A percentile compares a stretch with the other conserved stretches of the same genome.
These are phyloP conservation scores for Diploptera punctata DNA, from an alignment of 2,888 invertebrate species.

Conservation along the genomic window DNA sequence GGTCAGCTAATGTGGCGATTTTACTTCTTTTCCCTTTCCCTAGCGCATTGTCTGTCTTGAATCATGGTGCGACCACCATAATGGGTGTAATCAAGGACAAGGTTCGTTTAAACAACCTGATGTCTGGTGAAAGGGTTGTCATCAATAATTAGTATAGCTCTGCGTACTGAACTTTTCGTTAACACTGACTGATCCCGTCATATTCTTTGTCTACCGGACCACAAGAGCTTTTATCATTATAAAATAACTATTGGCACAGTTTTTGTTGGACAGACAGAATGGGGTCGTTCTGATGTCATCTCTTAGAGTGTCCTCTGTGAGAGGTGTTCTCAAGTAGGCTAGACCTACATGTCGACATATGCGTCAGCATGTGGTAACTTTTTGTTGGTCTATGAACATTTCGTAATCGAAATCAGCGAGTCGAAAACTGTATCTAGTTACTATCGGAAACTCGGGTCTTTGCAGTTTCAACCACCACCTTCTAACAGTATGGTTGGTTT, in stretches of 20 bases:
- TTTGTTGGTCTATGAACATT: conserved; percentile 37
- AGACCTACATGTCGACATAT: background rate
- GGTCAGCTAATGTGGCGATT: too few relatives aligned
- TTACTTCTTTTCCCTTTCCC: background rate
- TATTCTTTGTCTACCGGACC: too few relatives aligned
- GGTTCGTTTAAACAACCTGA: background rate
- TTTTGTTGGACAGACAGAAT: background rate
- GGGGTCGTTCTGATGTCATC: background rate
- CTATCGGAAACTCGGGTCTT: conserved; percentile 34
- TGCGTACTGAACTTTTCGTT: background rate
- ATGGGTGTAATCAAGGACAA: background rate
- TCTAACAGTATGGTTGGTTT: conserved; percentile 41
- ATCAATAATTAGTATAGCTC: too few relatives aligned
- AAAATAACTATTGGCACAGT: background rate
- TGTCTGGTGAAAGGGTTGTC: background rate
- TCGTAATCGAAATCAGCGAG: too few relatives aligned
- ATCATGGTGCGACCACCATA: background rate
- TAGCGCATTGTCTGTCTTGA: background rate
- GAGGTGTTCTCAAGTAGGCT: background rate
- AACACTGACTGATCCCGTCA: background rate
- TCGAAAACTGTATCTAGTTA: too few relatives aligned
- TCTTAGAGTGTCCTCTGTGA: background rate
- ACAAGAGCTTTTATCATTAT: background rate
- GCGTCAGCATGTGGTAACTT: conserved; percentile 12
- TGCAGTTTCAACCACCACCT: conserved; percentile 36